Evolutionary conservation across 2,797 vertebrate species (phyloP).

Genomic region (Protosalanx chinensis): DNA sequence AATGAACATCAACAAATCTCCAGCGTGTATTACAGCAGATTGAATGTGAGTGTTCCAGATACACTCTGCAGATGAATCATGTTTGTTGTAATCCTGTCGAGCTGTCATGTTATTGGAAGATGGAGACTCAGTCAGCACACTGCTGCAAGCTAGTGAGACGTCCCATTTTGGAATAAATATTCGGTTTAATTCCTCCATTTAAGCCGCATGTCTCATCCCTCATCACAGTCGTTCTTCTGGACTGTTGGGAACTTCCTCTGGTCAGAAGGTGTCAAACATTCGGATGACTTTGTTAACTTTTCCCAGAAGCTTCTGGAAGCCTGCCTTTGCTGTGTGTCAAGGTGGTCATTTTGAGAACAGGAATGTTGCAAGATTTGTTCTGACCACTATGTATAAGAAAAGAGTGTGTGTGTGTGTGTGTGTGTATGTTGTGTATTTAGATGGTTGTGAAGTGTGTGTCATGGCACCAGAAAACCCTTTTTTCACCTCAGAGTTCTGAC

Average conservation of each 20-base stretch:
- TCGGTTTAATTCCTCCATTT: conserved; percentile 46
- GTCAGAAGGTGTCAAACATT: no score
- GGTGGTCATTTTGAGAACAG: conserved; percentile 2
- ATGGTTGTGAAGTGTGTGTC: conserved; percentile 39
- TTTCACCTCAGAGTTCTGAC: conserved; percentile 68
- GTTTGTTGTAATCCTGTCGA: conserved; percentile 45
- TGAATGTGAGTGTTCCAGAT: conserved; percentile 25
- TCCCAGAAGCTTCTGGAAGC: background rate
- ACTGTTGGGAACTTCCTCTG: background rate
- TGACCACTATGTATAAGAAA: conserved; percentile 4
- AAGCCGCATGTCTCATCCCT: conserved; percentile 34
- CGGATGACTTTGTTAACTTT: no score
- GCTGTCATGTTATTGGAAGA: conserved; percentile 35
- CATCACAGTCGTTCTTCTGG: conserved; percentile 18
- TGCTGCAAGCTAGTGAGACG: conserved; percentile 46
- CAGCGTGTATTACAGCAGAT: background rate
- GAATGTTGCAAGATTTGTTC: background rate
- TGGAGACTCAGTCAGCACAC: conserved; percentile 31
- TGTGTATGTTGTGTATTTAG: conserved; percentile 30
- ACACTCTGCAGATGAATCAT: conserved; percentile 38
- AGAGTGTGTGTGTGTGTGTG: conserved; percentile 11
- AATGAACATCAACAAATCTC: conserved; percentile 17
- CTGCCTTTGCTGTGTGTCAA: background rate
- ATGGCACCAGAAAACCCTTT: conserved; percentile 55
- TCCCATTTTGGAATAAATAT: conserved; percentile 54